A percentile compares a stretch with the other conserved stretches of the same genome.
phyloP scores from a whole-genome alignment of 2,888 invertebrate species.

The Neelides folsomi region DNA sequence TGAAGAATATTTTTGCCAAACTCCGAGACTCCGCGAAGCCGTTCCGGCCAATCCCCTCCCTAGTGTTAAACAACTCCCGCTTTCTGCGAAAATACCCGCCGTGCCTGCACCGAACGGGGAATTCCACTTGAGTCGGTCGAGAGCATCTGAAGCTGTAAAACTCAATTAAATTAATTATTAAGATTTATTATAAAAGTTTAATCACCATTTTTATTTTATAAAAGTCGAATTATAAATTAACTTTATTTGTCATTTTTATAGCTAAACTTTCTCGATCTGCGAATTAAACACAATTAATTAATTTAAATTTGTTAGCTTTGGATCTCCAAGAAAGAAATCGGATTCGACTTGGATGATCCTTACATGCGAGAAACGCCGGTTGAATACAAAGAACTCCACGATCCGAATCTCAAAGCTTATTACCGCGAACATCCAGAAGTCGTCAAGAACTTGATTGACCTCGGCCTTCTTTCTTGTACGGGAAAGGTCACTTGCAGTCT shows the following conservation, averaged over 20 bases:
- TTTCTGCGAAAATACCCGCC: constrained; percentile 8
- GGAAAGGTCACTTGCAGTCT: constrained; percentile 10
- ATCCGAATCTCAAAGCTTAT: constrained; percentile 10
- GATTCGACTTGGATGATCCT: constrained; percentile 10
- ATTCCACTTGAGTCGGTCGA: constrained; percentile 5
- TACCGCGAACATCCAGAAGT: constrained; percentile 6
- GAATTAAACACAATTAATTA: too few relatives aligned
- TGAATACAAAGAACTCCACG: constrained; percentile 9
- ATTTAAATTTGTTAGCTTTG: constrained; percentile 2
- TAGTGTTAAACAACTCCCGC: background rate
- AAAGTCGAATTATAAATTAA: too few relatives aligned
- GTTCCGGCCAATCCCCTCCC: constrained; percentile 10
- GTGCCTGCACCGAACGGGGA: constrained; percentile 11
- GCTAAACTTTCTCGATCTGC: too few relatives aligned
- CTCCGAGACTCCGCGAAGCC: constrained; percentile 6
- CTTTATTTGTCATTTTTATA: too few relatives aligned
- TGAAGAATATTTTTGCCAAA: too few relatives aligned
- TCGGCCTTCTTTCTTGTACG: constrained; percentile 7
- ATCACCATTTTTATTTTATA: too few relatives aligned
- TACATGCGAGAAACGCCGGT: constrained; percentile 10
- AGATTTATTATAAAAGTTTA: background rate
- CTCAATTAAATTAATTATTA: background rate
- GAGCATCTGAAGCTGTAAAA: constrained; percentile 4
- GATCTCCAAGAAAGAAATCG: background rate
- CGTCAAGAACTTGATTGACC: constrained; percentile 5